phyloP scores from a whole-genome alignment of 2,888 invertebrate species.

The Eugnorisma glareosa region DNA sequence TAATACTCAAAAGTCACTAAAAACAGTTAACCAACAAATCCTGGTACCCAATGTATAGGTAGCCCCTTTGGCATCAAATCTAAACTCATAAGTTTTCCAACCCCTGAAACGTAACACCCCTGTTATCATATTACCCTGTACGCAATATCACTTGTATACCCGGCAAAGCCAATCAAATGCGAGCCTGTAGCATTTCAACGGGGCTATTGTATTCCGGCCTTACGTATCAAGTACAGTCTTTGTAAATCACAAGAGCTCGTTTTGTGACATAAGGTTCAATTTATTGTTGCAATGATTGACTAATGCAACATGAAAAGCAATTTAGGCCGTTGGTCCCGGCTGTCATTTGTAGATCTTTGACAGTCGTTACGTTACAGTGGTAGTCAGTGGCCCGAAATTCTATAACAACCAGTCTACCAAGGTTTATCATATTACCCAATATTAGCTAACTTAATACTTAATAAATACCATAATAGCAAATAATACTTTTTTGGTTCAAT shows the following conservation, averaged over 20 bases:
- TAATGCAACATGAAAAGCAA: too few relatives aligned
- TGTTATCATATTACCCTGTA: neutral
- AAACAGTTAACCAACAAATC: neutral
- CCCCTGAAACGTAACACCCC: neutral
- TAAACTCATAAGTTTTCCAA: neutral
- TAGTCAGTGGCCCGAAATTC: neutral
- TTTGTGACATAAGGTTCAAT: too few relatives aligned
- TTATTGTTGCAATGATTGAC: too few relatives aligned
- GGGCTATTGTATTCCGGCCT: neutral
- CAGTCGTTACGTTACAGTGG: neutral
- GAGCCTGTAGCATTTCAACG: constrained; percentile 2
- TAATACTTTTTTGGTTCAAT: too few relatives aligned
- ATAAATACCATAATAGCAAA: too few relatives aligned
- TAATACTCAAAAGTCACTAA: neutral
- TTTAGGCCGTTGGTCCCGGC: neutral
- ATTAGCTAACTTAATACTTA: too few relatives aligned
- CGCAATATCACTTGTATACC: constrained; percentile 5
- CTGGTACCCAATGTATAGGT: neutral
- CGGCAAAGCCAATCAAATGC: constrained; percentile 20
- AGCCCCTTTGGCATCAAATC: neutral
- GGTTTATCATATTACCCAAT: too few relatives aligned
- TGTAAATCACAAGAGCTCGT: neutral
- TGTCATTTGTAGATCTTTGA: neutral
- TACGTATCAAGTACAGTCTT: neutral
- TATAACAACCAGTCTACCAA: neutral